Evolutionary conservation across 2,113 vertebrate species (phyloP).

Genomic region (Corythornis vintsioides): DNA sequence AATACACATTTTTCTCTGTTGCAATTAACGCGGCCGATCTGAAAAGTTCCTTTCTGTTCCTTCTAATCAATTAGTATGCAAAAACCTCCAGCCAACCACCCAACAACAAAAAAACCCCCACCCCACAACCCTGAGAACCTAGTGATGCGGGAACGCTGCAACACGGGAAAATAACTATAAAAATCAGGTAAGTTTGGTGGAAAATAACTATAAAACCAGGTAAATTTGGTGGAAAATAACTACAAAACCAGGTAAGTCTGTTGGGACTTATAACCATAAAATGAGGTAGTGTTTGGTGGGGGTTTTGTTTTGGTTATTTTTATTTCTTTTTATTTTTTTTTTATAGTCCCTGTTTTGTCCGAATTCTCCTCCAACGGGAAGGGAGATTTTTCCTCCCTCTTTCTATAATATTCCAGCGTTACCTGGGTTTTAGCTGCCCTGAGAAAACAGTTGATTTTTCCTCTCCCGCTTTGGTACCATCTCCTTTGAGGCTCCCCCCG

Average conservation of each 20-base stretch:
- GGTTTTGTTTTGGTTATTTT: not conserved
- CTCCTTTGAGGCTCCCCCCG: not conserved
- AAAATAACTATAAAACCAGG: not conserved
- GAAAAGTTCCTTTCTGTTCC: not conserved
- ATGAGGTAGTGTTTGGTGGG: not conserved
- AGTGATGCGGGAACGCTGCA: not conserved
- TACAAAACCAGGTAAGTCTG: not conserved
- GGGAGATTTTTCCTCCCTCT: not conserved
- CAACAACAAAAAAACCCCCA: not conserved
- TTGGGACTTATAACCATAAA: not conserved
- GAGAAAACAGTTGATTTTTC: not conserved
- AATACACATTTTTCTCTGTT: accelerated
- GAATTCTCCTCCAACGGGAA: not conserved
- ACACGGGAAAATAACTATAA: not conserved
- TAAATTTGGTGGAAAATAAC: not conserved
- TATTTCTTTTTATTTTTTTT: not conserved
- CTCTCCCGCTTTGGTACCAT: not conserved
- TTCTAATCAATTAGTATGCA: not conserved
- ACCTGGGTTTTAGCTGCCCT: not conserved
- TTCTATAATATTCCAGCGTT: not conserved
- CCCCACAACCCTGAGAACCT: not conserved
- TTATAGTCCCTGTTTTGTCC: not conserved
- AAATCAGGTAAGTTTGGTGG: not conserved
- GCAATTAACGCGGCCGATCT: accelerated
- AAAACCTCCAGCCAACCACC: no score